A percentile compares a stretch with the other conserved stretches of the same genome.
phyloP scores from a whole-genome alignment of 2,888 invertebrate species.

The Hydriomena furcata region DNA sequence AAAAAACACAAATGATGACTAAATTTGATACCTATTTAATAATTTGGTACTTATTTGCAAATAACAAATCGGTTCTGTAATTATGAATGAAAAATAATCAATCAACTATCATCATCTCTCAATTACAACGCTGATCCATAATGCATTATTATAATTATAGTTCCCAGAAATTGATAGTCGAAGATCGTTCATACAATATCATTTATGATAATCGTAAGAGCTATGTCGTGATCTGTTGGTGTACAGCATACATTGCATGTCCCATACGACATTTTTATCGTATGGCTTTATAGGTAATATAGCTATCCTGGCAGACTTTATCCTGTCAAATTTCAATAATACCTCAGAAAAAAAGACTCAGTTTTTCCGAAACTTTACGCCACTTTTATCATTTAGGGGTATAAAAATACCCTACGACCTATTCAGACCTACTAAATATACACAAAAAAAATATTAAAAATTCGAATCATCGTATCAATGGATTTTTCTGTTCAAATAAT shows the following conservation, averaged over 20 bases:
- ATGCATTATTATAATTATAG: slow-evolving; percentile 22
- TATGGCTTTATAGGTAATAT: neutral
- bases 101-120: slow-evolving; percentile 12
- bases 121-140: slow-evolving; percentile 16
- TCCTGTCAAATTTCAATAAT: no score
- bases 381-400: no score
- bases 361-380: no score
- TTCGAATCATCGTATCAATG: no score
- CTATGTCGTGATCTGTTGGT: slow-evolving; percentile 1
- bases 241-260: slow-evolving; percentile 19
- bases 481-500: no score
- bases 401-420: no score
- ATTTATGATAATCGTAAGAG: slow-evolving; percentile 1
- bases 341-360: no score
- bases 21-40: no score
- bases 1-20: no score
- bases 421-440: no score
- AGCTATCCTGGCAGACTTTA: no score
- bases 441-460: no score
- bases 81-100: slow-evolving; percentile 7
- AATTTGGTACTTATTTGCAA: neutral
- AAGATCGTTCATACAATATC: slow-evolving; percentile 30
- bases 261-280: neutral
- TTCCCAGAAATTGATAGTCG: slow-evolving; percentile 35
- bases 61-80: slow-evolving; percentile 8